These are phyloP conservation scores for Drosophila neonasuta DNA, from an alignment of 2,888 invertebrate genomes.

Conservation along the genomic window DNA sequence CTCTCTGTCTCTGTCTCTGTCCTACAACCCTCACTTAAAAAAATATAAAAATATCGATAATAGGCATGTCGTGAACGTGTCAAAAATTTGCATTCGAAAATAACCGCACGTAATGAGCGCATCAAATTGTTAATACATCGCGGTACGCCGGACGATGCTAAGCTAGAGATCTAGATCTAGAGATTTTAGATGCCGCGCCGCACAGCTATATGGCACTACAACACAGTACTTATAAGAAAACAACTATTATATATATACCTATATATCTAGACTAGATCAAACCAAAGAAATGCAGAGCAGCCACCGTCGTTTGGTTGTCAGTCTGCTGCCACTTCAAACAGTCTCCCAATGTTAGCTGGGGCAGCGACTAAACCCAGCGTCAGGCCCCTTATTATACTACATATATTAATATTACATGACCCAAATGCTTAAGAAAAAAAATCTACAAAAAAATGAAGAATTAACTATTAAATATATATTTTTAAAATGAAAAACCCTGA, in stretches of 20 bases:
- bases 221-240: slow-evolving; percentile 39
- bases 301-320: slow-evolving; percentile 55
- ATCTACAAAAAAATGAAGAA: slow-evolving; percentile 25
- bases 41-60: slow-evolving; percentile 43
- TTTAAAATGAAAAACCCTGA: slow-evolving; percentile 47
- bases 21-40: slow-evolving; percentile 18
- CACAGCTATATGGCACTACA: slow-evolving; percentile 44
- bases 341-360: slow-evolving; percentile 30
- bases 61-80: slow-evolving; percentile 93
- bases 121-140: slow-evolving; percentile 93
- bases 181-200: slow-evolving; percentile 48
- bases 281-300: slow-evolving; percentile 63
- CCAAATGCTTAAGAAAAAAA: slow-evolving; percentile 53
- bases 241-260: slow-evolving; percentile 21
- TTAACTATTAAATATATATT: slow-evolving; percentile 66
- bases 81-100: slow-evolving; percentile 93
- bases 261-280: slow-evolving; percentile 60
- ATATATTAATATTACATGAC: slow-evolving; percentile 42
- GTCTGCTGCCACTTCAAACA: slow-evolving; percentile 30
- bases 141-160: slow-evolving; percentile 91
- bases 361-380: slow-evolving; percentile 25
- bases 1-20: slow-evolving; percentile 27
- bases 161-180: slow-evolving; percentile 84
- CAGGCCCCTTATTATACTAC: slow-evolving; percentile 27
- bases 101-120: slow-evolving; percentile 93